Percentiles rank a stretch among this genome's conserved stretches.
Evolutionary conservation across 2,888 invertebrate genomes (phyloP).

Genomic region (Syrista parreyssii): DNA sequence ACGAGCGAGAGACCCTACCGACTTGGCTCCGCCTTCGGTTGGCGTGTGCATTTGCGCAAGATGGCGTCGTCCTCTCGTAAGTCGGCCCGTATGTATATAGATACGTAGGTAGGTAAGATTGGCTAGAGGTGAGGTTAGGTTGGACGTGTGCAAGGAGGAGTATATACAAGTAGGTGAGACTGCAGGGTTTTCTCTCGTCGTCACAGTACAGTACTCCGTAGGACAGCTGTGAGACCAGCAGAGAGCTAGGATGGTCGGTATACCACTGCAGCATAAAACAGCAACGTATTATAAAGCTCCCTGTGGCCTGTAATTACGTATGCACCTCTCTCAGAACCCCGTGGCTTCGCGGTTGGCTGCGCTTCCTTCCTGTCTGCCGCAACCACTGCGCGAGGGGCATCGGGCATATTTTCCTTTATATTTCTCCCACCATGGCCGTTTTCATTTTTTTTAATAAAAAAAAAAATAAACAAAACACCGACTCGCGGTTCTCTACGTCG

Average conservation of each 20-base stretch:
- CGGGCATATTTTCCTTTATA: not conserved
- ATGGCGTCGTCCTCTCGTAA: conserved; percentile 56
- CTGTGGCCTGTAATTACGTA: conserved; percentile 60
- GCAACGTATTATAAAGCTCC: conserved; percentile 32
- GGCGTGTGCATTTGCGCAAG: conserved; percentile 63
- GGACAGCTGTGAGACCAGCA: not conserved
- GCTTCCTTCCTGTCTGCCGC: conserved; percentile 64
- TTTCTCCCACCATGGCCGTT: not conserved
- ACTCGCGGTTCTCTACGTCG: not conserved
- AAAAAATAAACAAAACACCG: too few relatives aligned
- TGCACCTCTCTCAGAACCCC: conserved; percentile 59
- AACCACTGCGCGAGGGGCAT: conserved; percentile 41
- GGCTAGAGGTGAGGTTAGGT: not conserved
- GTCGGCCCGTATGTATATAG: conserved; percentile 18
- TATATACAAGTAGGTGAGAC: not conserved
- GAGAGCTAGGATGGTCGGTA: conserved; percentile 1
- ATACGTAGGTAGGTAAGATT: not conserved
- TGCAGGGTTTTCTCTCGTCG: not conserved
- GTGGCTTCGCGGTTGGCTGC: conserved; percentile 63
- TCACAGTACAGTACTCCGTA: not conserved
- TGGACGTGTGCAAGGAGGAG: not conserved
- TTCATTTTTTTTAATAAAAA: not conserved
- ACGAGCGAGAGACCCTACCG: conserved; percentile 40
- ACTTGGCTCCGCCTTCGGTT: conserved; percentile 63
- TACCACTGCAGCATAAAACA: conserved; percentile 39